A percentile compares a stretch with the other conserved stretches of the same genome.
Conservation (phyloP, 1,140 invertebrate genomes). For the Temnothorax nylanderi region DNA sequence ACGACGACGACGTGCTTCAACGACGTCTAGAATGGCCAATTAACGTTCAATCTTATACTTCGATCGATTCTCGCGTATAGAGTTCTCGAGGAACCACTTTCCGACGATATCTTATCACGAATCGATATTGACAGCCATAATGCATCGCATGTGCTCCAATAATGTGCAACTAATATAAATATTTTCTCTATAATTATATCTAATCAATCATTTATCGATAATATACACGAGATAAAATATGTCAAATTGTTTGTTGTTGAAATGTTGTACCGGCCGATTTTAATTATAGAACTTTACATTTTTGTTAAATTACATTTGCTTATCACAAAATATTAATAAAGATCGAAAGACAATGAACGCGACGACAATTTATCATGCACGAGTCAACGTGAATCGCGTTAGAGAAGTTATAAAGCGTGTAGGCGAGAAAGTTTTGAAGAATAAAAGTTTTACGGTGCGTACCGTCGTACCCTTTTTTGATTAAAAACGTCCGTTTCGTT, state of each 20-base stretch:
- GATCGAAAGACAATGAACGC: background rate
- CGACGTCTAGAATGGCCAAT: constrained; percentile 52
- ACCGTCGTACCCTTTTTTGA: background rate
- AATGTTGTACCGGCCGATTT: constrained; percentile 14
- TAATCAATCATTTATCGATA: background rate
- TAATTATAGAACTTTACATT: background rate
- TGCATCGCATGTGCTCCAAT: background rate
- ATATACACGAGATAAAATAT: background rate
- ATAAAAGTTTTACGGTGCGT: background rate
- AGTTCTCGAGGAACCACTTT: background rate
- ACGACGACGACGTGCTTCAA: constrained; percentile 3
- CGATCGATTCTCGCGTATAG: constrained; percentile 54
- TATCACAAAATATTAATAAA: background rate
- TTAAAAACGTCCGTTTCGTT: constrained; percentile 29
- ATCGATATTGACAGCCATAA: constrained; percentile 28
- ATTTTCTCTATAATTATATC: background rate
- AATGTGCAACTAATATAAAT: background rate
- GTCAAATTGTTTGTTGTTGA: constrained; percentile 42
- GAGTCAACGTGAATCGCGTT: background rate
- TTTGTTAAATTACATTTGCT: background rate
- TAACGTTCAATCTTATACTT: constrained; percentile 64
- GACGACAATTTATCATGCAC: background rate
- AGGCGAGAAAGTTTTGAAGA: background rate
- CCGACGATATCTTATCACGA: background rate
- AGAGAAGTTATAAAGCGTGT: background rate